Evolutionary conservation across 2,888 invertebrate genomes (phyloP), one percentile per base, ranked within the genome.

Genomic region (Morpho helenor): DNA sequence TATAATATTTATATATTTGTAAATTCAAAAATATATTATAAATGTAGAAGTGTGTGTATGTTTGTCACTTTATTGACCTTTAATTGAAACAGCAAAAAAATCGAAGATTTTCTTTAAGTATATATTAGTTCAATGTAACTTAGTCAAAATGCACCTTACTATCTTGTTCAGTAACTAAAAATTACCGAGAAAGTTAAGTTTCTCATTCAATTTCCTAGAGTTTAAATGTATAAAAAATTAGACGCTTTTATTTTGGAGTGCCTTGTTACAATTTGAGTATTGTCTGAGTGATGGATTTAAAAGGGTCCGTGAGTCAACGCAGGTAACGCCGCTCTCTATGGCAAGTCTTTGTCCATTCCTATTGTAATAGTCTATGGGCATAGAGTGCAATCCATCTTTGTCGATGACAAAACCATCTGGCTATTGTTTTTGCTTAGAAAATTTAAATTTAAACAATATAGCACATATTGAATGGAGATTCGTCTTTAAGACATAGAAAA

Each of bases 371-470:
- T 77, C 74, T 79, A 76, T 69, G 69, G 72, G 74, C 59, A 49
- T 51, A 71, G 70, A 74, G 68, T 66, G 74, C 82, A 71, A 87
- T 89, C 76, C 73, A 77, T 88, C 88, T 79, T 82, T 86, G 88
- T 89, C 88, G 80, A 70, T 73, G 72, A 68, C 70, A 62, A 70
- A 69, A 50, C 74, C 81, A 84, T 78, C 80, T 81, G 82, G 75
- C 73, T 70, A 74, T 85, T 87, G 86, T 88, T 85, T 84, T 81
- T 87, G 84, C 72, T 79, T 75, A 85, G 76, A 54, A 84, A 86
- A 85, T 88, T 87, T 78, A 79, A 86, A 87, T 88, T 74, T 79
- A 77, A 81, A 81, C 82, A 44, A 55, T 60, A 75, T 76, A 80
- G 79, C 74, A 75, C 74, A 65, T 72, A 69, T 65, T 59, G 62